Evolutionary conservation across 2,888 invertebrate genomes (phyloP), one percentile per base, ranked within the genome.

Genomic region (Lysandra bellargus): DNA sequence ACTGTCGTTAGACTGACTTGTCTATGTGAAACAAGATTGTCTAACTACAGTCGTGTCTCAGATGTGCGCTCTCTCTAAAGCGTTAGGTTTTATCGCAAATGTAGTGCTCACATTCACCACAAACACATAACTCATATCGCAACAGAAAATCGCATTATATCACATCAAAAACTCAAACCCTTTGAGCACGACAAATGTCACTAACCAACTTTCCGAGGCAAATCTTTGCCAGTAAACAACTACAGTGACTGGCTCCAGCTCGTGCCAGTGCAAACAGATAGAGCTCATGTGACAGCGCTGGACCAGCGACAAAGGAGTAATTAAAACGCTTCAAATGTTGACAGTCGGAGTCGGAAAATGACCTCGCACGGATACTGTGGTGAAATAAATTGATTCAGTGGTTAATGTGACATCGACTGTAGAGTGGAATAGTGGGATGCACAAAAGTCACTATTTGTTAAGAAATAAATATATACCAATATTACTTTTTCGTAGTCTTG

Each of bases 261-360:
- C 14, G 69, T 69, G 33, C 69, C 69, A 69, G 37, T 69, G 69
- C 37, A 69, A 69, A 53, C 49, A 75, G 49, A 73, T 79, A 73
- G 37, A 73, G 40, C 57, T 75, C 79, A 78, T 79, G 76, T 75
- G 73, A 60, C 80, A 80, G 12, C 40, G 57, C 82, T 79, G 80
- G 81, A 82, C 80, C 81, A 80, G 76, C 60, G 69, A 81, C 81
- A 80, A 81, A 87, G 87, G 87, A 88, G 89, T 91, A 91, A 91
- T 91, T 90, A 89, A 89, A 89, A 88, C 84, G 86, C 88, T 86
- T 79, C 80, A 57, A 80, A 80, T 72, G 79, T 73, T 80, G 79
- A 73, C 79, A 79, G 60, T 78, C n/a, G 9, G 49, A 78, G 30
- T 78, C 44, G 69, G 57, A 57, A 69, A 78, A 78, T 69, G 64